Conservation (phyloP, 2,113 vertebrate species). For the Dromiciops gliroides region DNA sequence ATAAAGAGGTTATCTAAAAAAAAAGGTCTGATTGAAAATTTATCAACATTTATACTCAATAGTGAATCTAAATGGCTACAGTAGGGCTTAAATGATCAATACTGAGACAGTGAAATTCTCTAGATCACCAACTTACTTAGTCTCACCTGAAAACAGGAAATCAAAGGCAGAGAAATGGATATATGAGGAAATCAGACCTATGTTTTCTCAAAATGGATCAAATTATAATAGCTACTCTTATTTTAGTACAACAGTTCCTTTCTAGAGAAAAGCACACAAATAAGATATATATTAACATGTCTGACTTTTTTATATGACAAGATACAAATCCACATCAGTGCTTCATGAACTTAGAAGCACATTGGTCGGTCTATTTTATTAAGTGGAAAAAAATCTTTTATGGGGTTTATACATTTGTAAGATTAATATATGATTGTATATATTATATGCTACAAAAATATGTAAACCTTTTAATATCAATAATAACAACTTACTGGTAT, state of each 20-base stretch:
- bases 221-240: background rate
- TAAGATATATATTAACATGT: background rate
- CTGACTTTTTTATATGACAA: background rate
- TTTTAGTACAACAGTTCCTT: background rate
- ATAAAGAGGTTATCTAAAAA: background rate
- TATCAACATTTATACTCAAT: background rate
- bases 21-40: background rate
- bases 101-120: too few species aligned
- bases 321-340: background rate
- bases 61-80: background rate
- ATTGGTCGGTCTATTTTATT: background rate
- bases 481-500: constrained; percentile 88
- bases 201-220: background rate
- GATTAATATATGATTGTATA: background rate
- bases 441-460: background rate
- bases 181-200: background rate
- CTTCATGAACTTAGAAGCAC: background rate
- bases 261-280: background rate
- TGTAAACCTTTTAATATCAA: constrained; percentile 24
- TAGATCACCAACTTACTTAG: background rate
- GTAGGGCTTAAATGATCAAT: background rate
- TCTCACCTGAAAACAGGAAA: background rate
- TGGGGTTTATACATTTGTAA: background rate
- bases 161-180: background rate
- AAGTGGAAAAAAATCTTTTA: background rate